Conservation (phyloP, 2,888 invertebrate species). For the Linnaemya vulpina region DNA sequence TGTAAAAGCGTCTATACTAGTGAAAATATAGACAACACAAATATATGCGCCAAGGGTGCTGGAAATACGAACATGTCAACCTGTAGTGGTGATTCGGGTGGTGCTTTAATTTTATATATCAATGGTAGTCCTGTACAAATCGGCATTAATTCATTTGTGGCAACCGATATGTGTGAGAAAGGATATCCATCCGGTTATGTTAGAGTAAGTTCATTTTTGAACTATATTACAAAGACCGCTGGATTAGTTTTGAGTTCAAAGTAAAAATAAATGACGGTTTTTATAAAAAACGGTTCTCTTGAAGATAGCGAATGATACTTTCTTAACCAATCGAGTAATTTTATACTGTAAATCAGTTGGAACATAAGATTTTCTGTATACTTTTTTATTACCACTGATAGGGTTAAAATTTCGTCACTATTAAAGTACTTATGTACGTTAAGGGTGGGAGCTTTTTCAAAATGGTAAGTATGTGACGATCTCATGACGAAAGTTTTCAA, state of each 20-base stretch:
- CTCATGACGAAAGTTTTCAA: too few relatives aligned
- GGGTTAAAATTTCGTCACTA: too few relatives aligned
- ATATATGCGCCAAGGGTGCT: conserved; percentile 78
- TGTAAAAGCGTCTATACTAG: conserved; percentile 75
- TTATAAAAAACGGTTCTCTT: neutral
- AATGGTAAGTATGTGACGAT: too few relatives aligned
- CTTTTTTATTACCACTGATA: too few relatives aligned
- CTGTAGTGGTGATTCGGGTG: conserved; percentile 82
- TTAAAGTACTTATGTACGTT: too few relatives aligned
- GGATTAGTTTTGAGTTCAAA: conserved; percentile 60
- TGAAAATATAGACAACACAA: conserved; percentile 75
- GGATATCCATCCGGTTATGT: conserved; percentile 79
- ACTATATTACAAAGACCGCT: conserved; percentile 76
- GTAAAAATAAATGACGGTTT: conserved; percentile 4
- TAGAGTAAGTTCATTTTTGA: conserved; percentile 77
- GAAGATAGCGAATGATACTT: neutral
- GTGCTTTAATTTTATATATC: conserved; percentile 76
- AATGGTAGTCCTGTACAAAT: conserved; percentile 76
- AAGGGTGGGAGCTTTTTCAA: too few relatives aligned
- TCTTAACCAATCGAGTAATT: neutral
- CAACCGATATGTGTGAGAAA: conserved; percentile 78
- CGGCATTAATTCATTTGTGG: conserved; percentile 81
- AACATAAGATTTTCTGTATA: too few relatives aligned
- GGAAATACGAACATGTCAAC: conserved; percentile 78
- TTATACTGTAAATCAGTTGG: too few relatives aligned